Evolutionary conservation across 2,113 vertebrate species (phyloP).

Genomic region (Sylvia atricapilla): DNA sequence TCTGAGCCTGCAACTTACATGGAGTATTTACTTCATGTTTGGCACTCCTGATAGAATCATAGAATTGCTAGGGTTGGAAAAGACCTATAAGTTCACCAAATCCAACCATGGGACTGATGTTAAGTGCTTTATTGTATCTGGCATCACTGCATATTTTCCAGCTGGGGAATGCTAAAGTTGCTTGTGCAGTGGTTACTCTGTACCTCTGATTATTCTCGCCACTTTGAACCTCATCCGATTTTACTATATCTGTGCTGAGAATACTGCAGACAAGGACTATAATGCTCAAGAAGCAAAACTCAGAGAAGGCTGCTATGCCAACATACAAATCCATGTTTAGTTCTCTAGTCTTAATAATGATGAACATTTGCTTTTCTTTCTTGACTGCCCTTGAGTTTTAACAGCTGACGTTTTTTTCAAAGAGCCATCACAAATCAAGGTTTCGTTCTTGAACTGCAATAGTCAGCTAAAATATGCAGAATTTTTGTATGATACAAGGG

Average conservation of each 20-base stretch:
- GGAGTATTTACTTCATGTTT: not conserved
- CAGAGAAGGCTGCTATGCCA: not conserved
- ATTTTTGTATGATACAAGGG: not conserved
- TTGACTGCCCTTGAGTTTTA: not conserved
- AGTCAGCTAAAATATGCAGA: not conserved
- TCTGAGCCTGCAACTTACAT: not conserved
- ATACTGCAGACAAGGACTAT: not conserved
- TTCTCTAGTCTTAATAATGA: not conserved
- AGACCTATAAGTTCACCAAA: not conserved
- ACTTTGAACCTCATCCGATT: not conserved
- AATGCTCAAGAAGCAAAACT: not conserved
- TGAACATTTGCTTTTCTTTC: not conserved
- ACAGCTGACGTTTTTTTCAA: not conserved
- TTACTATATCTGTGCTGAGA: not conserved
- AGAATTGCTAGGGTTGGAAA: not conserved
- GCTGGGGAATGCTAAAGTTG: not conserved
- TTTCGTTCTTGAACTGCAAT: not conserved
- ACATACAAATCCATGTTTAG: not conserved
- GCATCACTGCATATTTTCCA: not conserved
- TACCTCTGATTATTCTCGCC: not conserved
- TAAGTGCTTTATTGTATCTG: not conserved
- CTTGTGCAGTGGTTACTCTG: not conserved
- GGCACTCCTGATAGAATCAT: not conserved
- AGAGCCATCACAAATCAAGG: not conserved
- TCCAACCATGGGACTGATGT: not conserved